phyloP scores from a whole-genome alignment of 2,888 invertebrate genomes.

The Trilocha varians region DNA sequence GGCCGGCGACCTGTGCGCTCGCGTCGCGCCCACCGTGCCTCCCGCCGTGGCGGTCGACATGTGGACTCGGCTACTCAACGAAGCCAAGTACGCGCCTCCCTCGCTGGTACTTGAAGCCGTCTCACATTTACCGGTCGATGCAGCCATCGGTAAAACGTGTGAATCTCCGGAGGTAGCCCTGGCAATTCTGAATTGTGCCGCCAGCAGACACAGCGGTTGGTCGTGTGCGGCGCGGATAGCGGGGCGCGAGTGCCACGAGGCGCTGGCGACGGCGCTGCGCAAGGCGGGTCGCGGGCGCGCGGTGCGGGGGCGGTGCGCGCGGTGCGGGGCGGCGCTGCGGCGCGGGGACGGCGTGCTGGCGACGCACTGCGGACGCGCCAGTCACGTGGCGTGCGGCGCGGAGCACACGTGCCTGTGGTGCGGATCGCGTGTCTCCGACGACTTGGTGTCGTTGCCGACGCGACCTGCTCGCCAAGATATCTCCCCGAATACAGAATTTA shows the following conservation, averaged over 20 bases:
- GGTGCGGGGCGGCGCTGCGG: conserved; percentile 34
- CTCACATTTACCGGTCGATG: conserved; percentile 40
- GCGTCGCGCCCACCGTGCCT: conserved; percentile 38
- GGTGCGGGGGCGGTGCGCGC: conserved; percentile 44
- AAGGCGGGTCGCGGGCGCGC: conserved; percentile 39
- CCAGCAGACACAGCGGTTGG: conserved; percentile 28
- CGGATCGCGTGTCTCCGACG: conserved; percentile 30
- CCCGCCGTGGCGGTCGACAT: conserved; percentile 29
- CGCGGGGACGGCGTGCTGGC: conserved; percentile 31
- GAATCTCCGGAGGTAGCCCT: conserved; percentile 30
- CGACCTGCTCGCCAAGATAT: conserved; percentile 18
- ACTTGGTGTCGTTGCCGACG: conserved; percentile 19
- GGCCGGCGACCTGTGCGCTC: conserved; percentile 42
- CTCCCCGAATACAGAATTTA: conserved; percentile 25
- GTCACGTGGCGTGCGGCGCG: conserved; percentile 38
- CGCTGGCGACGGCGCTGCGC: conserved; percentile 38
- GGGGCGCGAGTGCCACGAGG: conserved; percentile 37
- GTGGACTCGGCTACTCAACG: conserved; percentile 38
- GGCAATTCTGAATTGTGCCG: conserved; percentile 29
- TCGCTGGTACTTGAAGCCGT: conserved; percentile 45
- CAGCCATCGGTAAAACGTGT: conserved; percentile 33
- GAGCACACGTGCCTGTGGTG: conserved; percentile 38
- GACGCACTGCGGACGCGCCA: conserved; percentile 50
- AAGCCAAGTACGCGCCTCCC: conserved; percentile 29
- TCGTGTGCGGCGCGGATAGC: conserved; percentile 26